phyloP scores from a whole-genome alignment of 1,140 invertebrate genomes.

The Drosophila biarmipes region DNA sequence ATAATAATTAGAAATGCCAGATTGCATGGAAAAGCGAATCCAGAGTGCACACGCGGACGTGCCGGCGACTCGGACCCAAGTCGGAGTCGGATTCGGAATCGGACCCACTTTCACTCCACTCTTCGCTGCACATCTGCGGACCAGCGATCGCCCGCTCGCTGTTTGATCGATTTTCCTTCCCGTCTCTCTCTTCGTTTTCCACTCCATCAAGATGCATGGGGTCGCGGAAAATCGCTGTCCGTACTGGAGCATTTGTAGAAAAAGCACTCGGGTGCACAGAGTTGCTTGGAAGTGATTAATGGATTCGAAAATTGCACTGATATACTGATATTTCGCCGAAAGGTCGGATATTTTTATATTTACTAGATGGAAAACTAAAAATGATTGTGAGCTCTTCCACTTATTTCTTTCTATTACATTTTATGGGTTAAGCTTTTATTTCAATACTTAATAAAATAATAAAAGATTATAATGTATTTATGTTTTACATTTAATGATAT shows the following conservation, averaged over 20 bases:
- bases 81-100: constrained; percentile 11
- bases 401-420: no score
- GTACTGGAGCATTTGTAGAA: constrained; percentile 10
- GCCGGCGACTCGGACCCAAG: constrained; percentile 6
- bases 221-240: constrained; percentile 31
- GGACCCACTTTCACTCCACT: constrained; percentile 76
- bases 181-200: constrained; percentile 7
- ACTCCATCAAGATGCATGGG: constrained; percentile 21
- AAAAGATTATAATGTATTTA: no score
- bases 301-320: constrained; percentile 1
- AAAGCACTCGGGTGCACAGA: constrained; percentile 7
- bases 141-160: constrained; percentile 43
- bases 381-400: no score
- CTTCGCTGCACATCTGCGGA: constrained; percentile 66
- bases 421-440: no score
- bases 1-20: constrained; percentile 66
- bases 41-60: constrained; percentile 58
- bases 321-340: not conserved
- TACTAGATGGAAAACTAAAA: no score
- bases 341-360: no score
- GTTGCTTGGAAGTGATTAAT: constrained; percentile 17
- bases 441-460: no score
- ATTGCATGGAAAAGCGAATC: constrained; percentile 54
- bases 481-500: no score
- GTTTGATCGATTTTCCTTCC: constrained; percentile 49